Conservation (phyloP, 1,140 invertebrate species). For the Phymastichus coffea region DNA sequence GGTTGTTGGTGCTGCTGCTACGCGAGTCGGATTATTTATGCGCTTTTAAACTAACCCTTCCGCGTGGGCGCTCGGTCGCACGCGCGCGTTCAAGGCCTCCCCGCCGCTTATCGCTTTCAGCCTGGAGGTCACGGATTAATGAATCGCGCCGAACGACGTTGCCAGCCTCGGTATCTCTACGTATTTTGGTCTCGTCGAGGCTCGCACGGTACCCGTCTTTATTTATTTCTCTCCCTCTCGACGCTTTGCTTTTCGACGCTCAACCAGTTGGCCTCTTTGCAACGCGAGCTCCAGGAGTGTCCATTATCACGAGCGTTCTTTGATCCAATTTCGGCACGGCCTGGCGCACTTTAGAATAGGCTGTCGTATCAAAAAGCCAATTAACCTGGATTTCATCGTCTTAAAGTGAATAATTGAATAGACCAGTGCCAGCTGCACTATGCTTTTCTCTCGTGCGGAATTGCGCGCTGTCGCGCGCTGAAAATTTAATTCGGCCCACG, state of each 20-base stretch:
- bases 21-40: slow-evolving; percentile 1
- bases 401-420: slow-evolving; percentile 15
- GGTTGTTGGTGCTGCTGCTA: neutral
- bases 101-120: too few relatives aligned
- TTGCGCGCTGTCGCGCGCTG: neutral
- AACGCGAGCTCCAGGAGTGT: too few relatives aligned
- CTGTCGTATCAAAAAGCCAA: slow-evolving; percentile 6
- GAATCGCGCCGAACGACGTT: neutral
- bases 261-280: too few relatives aligned
- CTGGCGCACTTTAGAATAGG: neutral
- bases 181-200: too few relatives aligned
- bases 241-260: too few relatives aligned
- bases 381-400: slow-evolving; percentile 17
- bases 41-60: slow-evolving; percentile 5
- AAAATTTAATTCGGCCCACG: slow-evolving; percentile 23
- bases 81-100: neutral
- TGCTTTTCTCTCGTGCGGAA: too few relatives aligned
- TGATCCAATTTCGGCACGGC: neutral
- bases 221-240: too few relatives aligned
- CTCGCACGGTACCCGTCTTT: too few relatives aligned
- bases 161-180: too few relatives aligned
- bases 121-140: too few relatives aligned
- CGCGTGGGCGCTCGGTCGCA: too few relatives aligned
- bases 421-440: slow-evolving; percentile 1
- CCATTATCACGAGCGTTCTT: neutral